Conservation (phyloP, 1,140 invertebrate genomes). For the Cyrtorhinus lividipennis region DNA sequence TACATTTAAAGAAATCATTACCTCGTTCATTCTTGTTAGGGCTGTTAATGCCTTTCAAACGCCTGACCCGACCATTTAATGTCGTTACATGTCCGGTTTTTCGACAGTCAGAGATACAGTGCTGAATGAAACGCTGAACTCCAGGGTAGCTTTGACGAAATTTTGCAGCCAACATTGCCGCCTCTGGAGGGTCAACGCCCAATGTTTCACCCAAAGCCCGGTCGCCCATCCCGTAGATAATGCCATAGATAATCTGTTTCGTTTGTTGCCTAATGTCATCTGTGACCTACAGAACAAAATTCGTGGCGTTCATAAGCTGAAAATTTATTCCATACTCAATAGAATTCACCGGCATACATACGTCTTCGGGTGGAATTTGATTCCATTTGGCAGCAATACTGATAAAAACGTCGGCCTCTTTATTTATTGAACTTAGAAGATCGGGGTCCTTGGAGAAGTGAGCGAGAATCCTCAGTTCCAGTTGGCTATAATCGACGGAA, state of each 20-base stretch:
- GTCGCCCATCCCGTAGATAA: conserved; percentile 94
- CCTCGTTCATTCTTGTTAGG: no score
- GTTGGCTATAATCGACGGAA: conserved; percentile 89
- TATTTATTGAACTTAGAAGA: conserved; percentile 53
- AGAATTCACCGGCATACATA: conserved; percentile 25
- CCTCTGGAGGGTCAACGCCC: conserved; percentile 64
- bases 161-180: conserved; percentile 57
- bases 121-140: conserved; percentile 43
- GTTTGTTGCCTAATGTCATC: conserved; percentile 64
- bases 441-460: conserved; percentile 72
- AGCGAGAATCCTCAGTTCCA: conserved; percentile 85
- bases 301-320: no score
- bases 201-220: conserved; percentile 70
- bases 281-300: conserved; percentile 41
- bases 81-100: conserved; percentile 69
- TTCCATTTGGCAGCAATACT: conserved; percentile 75
- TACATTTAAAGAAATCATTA: no score
- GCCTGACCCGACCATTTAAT: conserved; percentile 58
- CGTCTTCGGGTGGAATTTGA: conserved; percentile 42
- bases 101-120: conserved; percentile 51
- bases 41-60: conserved; percentile 61
- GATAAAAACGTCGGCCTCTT: conserved; percentile 70
- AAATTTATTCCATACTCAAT: neutral
- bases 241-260: conserved; percentile 91
- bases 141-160: conserved; percentile 75